A percentile compares a stretch with the other conserved stretches of the same genome.
phyloP scores from a whole-genome alignment of 2,888 invertebrate genomes.

The Mythimna loreyi region DNA sequence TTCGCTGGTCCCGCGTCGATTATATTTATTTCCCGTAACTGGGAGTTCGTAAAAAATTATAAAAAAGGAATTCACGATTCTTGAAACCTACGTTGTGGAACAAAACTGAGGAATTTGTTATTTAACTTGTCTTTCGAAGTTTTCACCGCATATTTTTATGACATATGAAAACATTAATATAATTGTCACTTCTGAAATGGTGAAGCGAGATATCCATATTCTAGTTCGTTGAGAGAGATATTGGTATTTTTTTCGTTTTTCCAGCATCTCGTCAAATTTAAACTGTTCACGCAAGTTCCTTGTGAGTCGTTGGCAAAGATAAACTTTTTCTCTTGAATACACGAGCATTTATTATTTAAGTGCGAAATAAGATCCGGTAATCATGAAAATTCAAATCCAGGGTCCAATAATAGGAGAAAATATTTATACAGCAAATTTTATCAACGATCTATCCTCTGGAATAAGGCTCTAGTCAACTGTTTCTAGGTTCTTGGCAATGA shows the following conservation, averaged over 20 bases:
- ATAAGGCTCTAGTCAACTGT: too few species aligned
- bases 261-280: constrained; percentile 11
- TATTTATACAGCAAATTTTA: too few species aligned
- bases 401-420: too few species aligned
- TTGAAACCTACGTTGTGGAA: not conserved
- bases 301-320: not conserved
- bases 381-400: too few species aligned
- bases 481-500: too few species aligned
- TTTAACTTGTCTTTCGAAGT: not conserved
- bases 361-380: constrained; percentile 2
- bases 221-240: constrained; percentile 17
- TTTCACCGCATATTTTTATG: constrained; percentile 27
- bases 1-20: not conserved
- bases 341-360: too few species aligned
- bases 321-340: constrained; percentile 7
- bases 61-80: constrained; percentile 2
- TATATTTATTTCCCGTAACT: not conserved
- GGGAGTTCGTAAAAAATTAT: not conserved
- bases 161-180: not conserved
- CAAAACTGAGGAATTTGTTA: constrained; percentile 18
- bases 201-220: constrained; percentile 12
- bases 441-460: too few species aligned
- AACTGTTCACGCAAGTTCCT: not conserved
- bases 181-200: constrained; percentile 6
- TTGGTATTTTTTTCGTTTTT: not conserved